These are phyloP conservation scores for Drosophila vallismaia DNA, from an alignment of 2,888 invertebrate genomes.

Conservation along the genomic window DNA sequence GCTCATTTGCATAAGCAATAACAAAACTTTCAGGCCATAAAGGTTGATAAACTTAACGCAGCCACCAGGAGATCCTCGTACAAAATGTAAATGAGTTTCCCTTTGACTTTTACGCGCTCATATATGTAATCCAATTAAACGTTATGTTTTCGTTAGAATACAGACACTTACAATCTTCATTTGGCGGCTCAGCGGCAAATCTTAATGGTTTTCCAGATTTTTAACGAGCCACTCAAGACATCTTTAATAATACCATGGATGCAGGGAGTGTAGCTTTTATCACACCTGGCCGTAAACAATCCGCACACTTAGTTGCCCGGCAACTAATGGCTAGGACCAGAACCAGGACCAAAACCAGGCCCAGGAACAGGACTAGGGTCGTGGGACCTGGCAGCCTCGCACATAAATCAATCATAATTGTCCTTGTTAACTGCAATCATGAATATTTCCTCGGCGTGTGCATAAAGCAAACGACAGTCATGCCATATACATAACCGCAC, in stretches of 20 bases:
- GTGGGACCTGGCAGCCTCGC: slow-evolving; percentile 42
- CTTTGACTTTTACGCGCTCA: slow-evolving; percentile 37
- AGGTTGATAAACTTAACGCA: slow-evolving; percentile 61
- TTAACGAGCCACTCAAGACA: slow-evolving; percentile 68
- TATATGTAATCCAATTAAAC: slow-evolving; percentile 72
- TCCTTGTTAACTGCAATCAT: slow-evolving; percentile 80
- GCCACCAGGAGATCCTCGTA: slow-evolving; percentile 15
- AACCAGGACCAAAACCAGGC: background rate
- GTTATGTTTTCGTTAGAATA: slow-evolving; percentile 60
- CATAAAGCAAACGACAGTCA: slow-evolving; percentile 80
- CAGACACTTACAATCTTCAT: slow-evolving; percentile 52
- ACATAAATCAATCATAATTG: slow-evolving; percentile 79
- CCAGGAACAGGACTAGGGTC: background rate
- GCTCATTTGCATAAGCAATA: slow-evolving; percentile 64
- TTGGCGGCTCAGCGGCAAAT: slow-evolving; percentile 24
- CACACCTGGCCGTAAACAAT: slow-evolving; percentile 37
- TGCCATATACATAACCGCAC: slow-evolving; percentile 48
- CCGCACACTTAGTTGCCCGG: slow-evolving; percentile 45
- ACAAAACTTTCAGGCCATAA: slow-evolving; percentile 58
- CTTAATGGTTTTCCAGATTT: slow-evolving; percentile 45
- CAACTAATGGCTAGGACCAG: slow-evolving; percentile 52
- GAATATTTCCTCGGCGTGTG: slow-evolving; percentile 70
- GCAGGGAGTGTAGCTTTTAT: slow-evolving; percentile 25
- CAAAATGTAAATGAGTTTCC: slow-evolving; percentile 57
- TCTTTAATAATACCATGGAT: slow-evolving; percentile 4